Evolutionary conservation across 2,113 vertebrate species (phyloP).

Genomic region (Datnioides undecimradiatus): DNA sequence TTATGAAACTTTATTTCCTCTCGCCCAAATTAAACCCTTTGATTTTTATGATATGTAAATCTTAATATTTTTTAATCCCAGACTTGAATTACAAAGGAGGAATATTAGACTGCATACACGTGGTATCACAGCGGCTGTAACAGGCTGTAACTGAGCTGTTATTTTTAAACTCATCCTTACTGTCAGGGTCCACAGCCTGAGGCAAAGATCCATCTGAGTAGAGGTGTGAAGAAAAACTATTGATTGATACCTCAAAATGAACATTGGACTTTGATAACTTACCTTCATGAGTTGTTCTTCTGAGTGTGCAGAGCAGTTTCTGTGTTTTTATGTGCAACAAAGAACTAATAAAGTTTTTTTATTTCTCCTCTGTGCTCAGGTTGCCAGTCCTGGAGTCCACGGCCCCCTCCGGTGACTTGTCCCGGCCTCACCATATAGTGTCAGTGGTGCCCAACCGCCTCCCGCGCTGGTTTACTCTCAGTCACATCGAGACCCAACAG

Average conservation of each 20-base stretch:
- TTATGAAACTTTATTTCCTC: slow-evolving; percentile 42
- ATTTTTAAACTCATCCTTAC: slow-evolving; percentile 29
- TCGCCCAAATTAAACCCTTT: slow-evolving; percentile 48
- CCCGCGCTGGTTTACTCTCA: slow-evolving; percentile 79
- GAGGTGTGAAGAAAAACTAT: slow-evolving; percentile 42
- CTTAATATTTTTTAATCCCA: not conserved
- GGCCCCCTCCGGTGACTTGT: slow-evolving; percentile 61
- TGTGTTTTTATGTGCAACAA: not conserved
- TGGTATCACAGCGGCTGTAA: not conserved
- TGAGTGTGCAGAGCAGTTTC: not conserved
- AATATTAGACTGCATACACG: slow-evolving; percentile 6
- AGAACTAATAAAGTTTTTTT: slow-evolving; percentile 9
- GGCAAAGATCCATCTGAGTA: slow-evolving; percentile 47
- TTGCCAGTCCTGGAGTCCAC: slow-evolving; percentile 75
- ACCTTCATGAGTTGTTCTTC: not conserved
- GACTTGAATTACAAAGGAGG: slow-evolving; percentile 8
- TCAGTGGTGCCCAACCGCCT: slow-evolving; percentile 73
- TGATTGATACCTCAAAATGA: slow-evolving; percentile 31
- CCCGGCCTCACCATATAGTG: slow-evolving; percentile 73
- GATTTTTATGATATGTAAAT: slow-evolving; percentile 41
- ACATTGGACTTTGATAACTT: slow-evolving; percentile 26
- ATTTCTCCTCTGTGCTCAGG: slow-evolving; percentile 37
- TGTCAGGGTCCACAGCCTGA: not conserved
- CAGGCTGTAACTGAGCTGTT: slow-evolving; percentile 2
- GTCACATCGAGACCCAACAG: slow-evolving; percentile 78